Conservation (phyloP, 2,797 vertebrate genomes). For the Pitangus sulphuratus region DNA sequence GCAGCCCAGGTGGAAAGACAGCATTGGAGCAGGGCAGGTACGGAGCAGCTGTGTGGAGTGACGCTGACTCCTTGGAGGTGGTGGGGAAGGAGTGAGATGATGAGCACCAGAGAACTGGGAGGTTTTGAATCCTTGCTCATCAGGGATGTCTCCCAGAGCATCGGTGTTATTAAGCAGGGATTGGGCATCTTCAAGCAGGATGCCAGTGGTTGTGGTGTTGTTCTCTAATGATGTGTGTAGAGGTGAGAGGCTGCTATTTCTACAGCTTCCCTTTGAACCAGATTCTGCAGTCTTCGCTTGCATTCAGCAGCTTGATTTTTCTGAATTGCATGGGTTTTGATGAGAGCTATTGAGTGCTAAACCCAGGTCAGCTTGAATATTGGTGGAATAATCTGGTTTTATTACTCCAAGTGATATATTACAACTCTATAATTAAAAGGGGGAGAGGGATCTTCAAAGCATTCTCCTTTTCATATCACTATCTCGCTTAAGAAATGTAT, state of each 20-base stretch:
- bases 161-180: background rate
- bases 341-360: background rate
- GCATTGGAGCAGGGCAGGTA: background rate
- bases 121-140: background rate
- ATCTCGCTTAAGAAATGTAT: background rate
- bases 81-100: background rate
- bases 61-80: rapidly evolving
- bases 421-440: slow-evolving; percentile 11
- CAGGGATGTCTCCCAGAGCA: background rate
- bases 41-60: background rate
- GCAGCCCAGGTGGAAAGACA: background rate
- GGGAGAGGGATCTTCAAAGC: background rate
- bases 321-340: background rate
- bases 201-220: rapidly evolving
- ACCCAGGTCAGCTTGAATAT: background rate
- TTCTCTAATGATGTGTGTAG: background rate
- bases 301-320: background rate
- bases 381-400: background rate
- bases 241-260: background rate
- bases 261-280: background rate
- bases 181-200: background rate
- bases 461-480: background rate
- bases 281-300: background rate
- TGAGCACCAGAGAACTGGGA: rapidly evolving
- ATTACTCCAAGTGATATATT: background rate